These are phyloP conservation scores for Latrodectus geometricus DNA, from an alignment of 1,140 invertebrate species.

Conservation along the genomic window DNA sequence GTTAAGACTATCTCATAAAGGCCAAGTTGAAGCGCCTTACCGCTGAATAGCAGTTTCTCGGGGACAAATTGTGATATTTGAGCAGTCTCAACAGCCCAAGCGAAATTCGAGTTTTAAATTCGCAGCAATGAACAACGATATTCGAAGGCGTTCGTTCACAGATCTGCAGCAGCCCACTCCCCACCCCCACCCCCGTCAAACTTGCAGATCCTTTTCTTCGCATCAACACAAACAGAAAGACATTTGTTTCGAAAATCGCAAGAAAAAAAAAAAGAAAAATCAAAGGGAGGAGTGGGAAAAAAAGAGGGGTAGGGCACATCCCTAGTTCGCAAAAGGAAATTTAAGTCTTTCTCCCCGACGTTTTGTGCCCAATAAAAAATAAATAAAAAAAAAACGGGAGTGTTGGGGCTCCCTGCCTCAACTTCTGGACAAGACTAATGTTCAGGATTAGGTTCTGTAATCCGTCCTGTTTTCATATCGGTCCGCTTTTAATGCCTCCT, in stretches of 20 bases:
- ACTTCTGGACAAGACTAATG: constrained; percentile 40
- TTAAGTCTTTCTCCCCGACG: constrained; percentile 23
- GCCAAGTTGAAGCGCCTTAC: no score
- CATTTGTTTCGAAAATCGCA: neutral
- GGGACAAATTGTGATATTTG: no score
- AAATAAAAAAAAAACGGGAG: neutral
- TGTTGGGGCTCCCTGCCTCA: neutral
- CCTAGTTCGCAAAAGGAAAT: constrained; percentile 44
- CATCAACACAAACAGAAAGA: neutral
- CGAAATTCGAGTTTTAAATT: no score
- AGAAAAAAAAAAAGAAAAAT: no score
- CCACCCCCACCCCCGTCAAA: no score
- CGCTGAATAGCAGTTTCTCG: no score
- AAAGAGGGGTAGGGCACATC: constrained; percentile 12
- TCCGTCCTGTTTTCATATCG: constrained; percentile 56
- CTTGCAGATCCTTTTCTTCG: neutral
- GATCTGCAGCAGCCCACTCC: neutral
- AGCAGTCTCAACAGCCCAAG: no score
- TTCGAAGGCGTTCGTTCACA: neutral
- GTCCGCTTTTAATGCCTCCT: constrained; percentile 7
- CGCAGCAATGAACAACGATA: no score
- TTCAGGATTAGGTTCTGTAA: constrained; percentile 45
- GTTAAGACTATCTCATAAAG: no score
- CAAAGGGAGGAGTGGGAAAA: neutral
- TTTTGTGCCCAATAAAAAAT: constrained; percentile 27